Evolutionary conservation across 2,888 invertebrate species (phyloP).

Genomic region (Chloromyia formosa): DNA sequence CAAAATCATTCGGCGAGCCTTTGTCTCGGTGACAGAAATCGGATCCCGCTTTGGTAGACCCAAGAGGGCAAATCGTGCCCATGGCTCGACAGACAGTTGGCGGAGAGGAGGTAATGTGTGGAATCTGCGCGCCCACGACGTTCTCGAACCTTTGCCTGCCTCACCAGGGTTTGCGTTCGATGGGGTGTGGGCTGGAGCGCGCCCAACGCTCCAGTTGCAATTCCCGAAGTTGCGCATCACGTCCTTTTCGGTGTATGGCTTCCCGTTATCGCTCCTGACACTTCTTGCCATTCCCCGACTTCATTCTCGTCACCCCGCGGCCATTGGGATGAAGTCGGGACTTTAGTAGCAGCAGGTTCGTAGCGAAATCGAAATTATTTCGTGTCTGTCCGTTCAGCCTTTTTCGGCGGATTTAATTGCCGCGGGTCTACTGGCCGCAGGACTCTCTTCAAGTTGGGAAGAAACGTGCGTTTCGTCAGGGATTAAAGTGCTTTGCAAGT

Average conservation of each 20-base stretch:
- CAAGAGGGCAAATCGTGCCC: too few relatives aligned
- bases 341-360: too few relatives aligned
- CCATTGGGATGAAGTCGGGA: neutral
- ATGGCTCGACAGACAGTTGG: neutral
- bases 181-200: slow-evolving; percentile 34
- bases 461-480: too few relatives aligned
- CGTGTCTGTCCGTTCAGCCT: too few relatives aligned
- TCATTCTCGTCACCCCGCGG: neutral
- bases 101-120: neutral
- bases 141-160: slow-evolving; percentile 39
- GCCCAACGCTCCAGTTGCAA: slow-evolving; percentile 18
- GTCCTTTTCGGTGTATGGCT: slow-evolving; percentile 12
- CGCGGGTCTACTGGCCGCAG: too few relatives aligned
- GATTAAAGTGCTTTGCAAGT: too few relatives aligned
- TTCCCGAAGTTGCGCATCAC: slow-evolving; percentile 16
- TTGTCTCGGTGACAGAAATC: slow-evolving; percentile 17
- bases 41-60: too few relatives aligned
- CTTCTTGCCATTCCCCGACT: neutral
- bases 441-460: too few relatives aligned
- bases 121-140: slow-evolving; percentile 23
- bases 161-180: slow-evolving; percentile 32
- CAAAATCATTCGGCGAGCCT: neutral
- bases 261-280: slow-evolving; percentile 11
- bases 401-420: too few relatives aligned
- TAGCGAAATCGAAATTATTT: too few relatives aligned